Conservation (phyloP, 2,113 vertebrate species). For the Vimba vimba region DNA sequence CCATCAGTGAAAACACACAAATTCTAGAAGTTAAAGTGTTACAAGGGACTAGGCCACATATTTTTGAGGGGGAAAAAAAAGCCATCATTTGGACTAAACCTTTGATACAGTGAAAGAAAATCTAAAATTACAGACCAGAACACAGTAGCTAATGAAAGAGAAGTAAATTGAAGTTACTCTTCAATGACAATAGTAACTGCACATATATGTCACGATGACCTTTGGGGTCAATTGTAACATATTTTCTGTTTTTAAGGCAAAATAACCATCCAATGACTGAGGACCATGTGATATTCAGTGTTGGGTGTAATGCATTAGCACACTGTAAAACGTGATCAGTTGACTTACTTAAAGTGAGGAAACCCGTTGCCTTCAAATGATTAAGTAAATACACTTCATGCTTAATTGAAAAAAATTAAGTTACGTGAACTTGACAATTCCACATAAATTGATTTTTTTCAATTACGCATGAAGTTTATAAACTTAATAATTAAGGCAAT, state of each 20-base stretch:
- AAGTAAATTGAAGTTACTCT: slow-evolving; percentile 26
- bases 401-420: no score
- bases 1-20: slow-evolving; percentile 28
- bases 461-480: no score
- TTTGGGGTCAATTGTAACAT: not conserved
- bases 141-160: slow-evolving; percentile 20
- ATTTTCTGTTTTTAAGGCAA: slow-evolving; percentile 34
- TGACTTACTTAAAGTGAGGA: no score
- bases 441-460: no score
- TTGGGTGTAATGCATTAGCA: no score
- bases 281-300: not conserved
- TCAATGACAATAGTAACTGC: not conserved
- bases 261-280: slow-evolving; percentile 30
- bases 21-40: not conserved
- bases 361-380: no score
- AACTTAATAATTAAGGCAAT: no score
- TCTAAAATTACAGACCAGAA: slow-evolving; percentile 48
- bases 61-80: not conserved
- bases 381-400: no score
- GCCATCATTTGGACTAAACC: slow-evolving; percentile 14
- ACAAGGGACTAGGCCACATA: slow-evolving; percentile 16
- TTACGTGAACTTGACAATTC: no score
- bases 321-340: no score
- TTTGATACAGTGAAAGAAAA: slow-evolving; percentile 45
- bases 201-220: not conserved